phyloP scores from a whole-genome alignment of 2,888 invertebrate species.

The Tinea pellionella region DNA sequence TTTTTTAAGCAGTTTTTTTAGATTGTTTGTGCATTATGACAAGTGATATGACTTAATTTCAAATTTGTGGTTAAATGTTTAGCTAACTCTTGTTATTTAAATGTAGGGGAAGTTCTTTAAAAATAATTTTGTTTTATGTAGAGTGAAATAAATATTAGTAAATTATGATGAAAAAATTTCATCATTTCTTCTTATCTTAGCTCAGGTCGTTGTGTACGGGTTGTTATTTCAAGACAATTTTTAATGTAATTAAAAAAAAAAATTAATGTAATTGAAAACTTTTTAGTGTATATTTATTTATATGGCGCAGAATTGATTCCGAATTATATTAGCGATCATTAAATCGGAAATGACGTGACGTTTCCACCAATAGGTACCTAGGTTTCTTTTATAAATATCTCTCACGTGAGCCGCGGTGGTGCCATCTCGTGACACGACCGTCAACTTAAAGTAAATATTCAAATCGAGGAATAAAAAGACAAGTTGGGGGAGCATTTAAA shows the following conservation, averaged over 20 bases:
- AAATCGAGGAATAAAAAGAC: slow-evolving; percentile 69
- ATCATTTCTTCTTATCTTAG: too few relatives aligned
- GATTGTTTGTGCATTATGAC: slow-evolving; percentile 29
- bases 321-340: slow-evolving; percentile 67
- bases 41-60: slow-evolving; percentile 53
- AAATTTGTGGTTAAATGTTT: slow-evolving; percentile 64
- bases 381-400: slow-evolving; percentile 68
- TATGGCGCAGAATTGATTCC: slow-evolving; percentile 27
- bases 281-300: too few relatives aligned
- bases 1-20: slow-evolving; percentile 30
- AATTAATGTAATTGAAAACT: too few relatives aligned
- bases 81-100: slow-evolving; percentile 48
- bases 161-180: too few relatives aligned
- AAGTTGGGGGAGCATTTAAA: slow-evolving; percentile 70
- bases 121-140: too few relatives aligned
- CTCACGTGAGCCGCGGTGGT: slow-evolving; percentile 63
- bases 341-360: slow-evolving; percentile 66
- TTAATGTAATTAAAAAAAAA: too few relatives aligned
- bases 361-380: slow-evolving; percentile 53
- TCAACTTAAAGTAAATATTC: slow-evolving; percentile 54
- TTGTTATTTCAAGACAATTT: too few relatives aligned
- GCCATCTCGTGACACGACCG: slow-evolving; percentile 66
- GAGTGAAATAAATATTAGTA: too few relatives aligned
- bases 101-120: slow-evolving; percentile 44
- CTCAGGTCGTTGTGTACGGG: too few relatives aligned